Evolutionary conservation across 2,113 vertebrate genomes (phyloP).

Genomic region (Bufo gargarizans): DNA sequence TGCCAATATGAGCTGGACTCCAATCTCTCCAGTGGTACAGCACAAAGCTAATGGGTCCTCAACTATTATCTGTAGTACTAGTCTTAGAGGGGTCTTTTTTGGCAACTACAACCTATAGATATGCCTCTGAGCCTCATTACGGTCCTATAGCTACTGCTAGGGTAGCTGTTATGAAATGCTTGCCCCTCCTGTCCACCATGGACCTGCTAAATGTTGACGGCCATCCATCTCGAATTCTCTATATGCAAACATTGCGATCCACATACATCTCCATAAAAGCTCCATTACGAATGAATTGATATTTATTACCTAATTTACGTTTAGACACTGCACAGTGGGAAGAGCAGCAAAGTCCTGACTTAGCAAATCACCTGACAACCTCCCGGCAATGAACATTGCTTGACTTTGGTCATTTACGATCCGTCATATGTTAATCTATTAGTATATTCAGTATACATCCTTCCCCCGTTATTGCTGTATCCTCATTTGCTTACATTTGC

Average conservation of each 20-base stretch:
- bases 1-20: too few species aligned
- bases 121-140: too few species aligned
- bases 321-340: not conserved
- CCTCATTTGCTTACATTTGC: conserved; percentile 2
- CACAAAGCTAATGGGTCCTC: too few species aligned
- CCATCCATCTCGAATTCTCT: not conserved
- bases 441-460: conserved; percentile 28
- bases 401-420: conserved; percentile 46
- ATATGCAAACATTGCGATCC: not conserved
- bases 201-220: not conserved
- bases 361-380: not conserved
- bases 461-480: conserved; percentile 32
- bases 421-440: conserved; percentile 23
- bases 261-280: too few species aligned
- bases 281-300: not conserved
- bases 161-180: not conserved
- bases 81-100: too few species aligned
- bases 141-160: too few species aligned
- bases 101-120: too few species aligned
- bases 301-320: not conserved
- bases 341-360: not conserved
- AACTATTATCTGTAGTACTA: too few species aligned
- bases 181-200: not conserved
- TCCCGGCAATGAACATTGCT: conserved; percentile 6
- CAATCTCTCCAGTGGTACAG: too few species aligned